Evolutionary conservation across 2,797 vertebrate genomes (phyloP), one percentile per base, ranked within the genome.

Genomic region (Acrossocheilus wenchowensis): DNA sequence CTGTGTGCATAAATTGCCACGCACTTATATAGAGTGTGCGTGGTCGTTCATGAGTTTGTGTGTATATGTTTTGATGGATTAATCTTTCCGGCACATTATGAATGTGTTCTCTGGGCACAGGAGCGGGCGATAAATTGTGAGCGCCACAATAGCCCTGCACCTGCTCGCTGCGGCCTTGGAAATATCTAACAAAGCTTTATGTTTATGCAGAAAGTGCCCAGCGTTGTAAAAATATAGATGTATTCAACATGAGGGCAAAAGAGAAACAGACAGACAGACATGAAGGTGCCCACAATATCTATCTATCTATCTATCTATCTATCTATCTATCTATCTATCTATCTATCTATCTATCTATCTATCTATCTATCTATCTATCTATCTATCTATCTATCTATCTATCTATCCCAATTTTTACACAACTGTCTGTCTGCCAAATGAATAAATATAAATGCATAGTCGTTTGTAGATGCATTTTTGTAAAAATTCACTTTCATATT

Each of bases 1-100:
- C 91, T 95, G 89, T 83, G 89, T 92, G 93, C 93, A 94, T 96
- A 96, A 96, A 96, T 96, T 95, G 94, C 90, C 92, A 92, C 91
- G 91, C 93, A 94, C 89, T 89, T 91, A 75, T 90, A 83, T 71
- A 78, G 43, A 54, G 48, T 48, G 21, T 86, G 72, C 75, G 10
- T 77, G 23, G 39, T 21, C 21, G 68, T 45, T 75, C 71, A 21
- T 50, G 6, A 39, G 72, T 77, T 75, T 7, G 41, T 45, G 73
- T 34, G 69, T 81, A 68, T 90, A 89, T 91, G 90, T 92, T 92
- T 91, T 87, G 93, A 94, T 91, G 87, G 92, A 96, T 96, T 96
- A 93, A 95, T 96, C 94, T 94, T 94, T 91, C 91, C 87, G 87
- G 90, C 90, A 93, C 89, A 94, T 93, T 94, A 95, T 94, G 94